These are phyloP conservation scores for Megathymus violae DNA, from an alignment of 1,140 invertebrate species.

Conservation along the genomic window DNA sequence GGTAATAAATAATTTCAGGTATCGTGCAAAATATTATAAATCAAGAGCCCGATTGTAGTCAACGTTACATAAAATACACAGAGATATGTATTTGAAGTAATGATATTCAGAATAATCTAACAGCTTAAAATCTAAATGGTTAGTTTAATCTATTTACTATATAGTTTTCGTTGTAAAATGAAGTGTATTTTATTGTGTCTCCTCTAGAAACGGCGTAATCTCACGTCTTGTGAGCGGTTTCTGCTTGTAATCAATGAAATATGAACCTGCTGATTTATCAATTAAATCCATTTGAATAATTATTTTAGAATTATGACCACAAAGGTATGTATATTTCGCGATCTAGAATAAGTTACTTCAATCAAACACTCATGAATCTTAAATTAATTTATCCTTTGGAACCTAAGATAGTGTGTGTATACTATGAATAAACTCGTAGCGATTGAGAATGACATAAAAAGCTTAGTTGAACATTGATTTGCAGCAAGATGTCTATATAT, in stretches of 20 bases:
- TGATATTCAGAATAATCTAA: conserved; percentile 5
- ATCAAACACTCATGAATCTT: no score
- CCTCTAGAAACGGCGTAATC: neutral
- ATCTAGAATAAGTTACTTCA: neutral
- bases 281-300: conserved; percentile 10
- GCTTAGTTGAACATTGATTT: no score
- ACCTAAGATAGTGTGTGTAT: no score
- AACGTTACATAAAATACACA: no score
- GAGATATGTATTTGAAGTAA: no score
- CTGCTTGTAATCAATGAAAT: conserved; percentile 21
- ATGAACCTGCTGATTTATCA: conserved; percentile 16
- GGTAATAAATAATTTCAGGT: no score
- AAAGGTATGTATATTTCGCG: neutral
- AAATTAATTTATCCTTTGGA: no score
- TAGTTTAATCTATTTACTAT: neutral
- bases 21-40: no score
- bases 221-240: conserved; percentile 10
- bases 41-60: no score
- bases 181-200: neutral
- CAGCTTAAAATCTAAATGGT: neutral
- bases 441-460: no score
- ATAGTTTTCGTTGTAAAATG: neutral
- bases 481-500: no score
- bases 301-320: neutral
- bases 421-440: no score